Percentiles rank a stretch among this genome's conserved stretches.
Evolutionary conservation across 1,140 invertebrate species (phyloP).

Genomic region (Drosophila varians): DNA sequence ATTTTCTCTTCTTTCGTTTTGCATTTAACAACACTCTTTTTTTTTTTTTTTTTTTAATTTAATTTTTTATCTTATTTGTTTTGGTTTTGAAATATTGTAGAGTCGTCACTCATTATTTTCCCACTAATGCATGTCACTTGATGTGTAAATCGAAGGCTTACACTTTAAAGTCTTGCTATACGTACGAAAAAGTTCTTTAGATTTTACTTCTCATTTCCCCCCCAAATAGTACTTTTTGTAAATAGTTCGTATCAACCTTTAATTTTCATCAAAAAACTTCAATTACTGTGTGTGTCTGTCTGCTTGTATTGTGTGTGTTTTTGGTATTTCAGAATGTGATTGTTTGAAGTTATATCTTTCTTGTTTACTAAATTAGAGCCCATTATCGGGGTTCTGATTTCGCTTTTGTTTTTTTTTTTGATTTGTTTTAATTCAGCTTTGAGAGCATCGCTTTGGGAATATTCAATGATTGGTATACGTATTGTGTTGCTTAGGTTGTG

Average conservation of each 20-base stretch:
- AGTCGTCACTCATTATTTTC: slow-evolving; percentile 54
- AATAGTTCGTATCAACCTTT: slow-evolving; percentile 78
- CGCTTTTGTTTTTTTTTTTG: too few species aligned
- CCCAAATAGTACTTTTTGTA: slow-evolving; percentile 55
- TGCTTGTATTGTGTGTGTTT: slow-evolving; percentile 6
- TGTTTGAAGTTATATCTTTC: slow-evolving; percentile 29
- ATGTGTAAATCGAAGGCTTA: slow-evolving; percentile 48
- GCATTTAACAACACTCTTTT: slow-evolving; percentile 70
- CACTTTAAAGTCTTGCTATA: slow-evolving; percentile 70
- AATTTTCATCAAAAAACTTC: slow-evolving; percentile 54
- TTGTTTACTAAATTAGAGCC: slow-evolving; percentile 18
- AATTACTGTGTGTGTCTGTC: slow-evolving; percentile 25
- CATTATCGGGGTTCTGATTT: slow-evolving; percentile 15
- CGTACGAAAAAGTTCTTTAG: slow-evolving; percentile 65
- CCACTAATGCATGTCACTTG: slow-evolving; percentile 37
- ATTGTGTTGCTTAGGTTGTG: slow-evolving; percentile 38
- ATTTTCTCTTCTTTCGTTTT: slow-evolving; percentile 37
- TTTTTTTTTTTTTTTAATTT: slow-evolving; percentile 34
- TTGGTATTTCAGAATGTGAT: slow-evolving; percentile 26
- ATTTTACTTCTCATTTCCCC: slow-evolving; percentile 28
- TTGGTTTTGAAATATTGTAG: slow-evolving; percentile 62
- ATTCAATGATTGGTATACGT: slow-evolving; percentile 42
- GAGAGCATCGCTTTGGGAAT: slow-evolving; percentile 26
- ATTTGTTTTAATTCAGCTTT: slow-evolving; percentile 32
- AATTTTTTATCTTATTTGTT: slow-evolving; percentile 46